Percentiles rank a stretch among this genome's conserved stretches.
phyloP scores from a whole-genome alignment of 2,113 vertebrate species.

The Leptodactylus fuscus region DNA sequence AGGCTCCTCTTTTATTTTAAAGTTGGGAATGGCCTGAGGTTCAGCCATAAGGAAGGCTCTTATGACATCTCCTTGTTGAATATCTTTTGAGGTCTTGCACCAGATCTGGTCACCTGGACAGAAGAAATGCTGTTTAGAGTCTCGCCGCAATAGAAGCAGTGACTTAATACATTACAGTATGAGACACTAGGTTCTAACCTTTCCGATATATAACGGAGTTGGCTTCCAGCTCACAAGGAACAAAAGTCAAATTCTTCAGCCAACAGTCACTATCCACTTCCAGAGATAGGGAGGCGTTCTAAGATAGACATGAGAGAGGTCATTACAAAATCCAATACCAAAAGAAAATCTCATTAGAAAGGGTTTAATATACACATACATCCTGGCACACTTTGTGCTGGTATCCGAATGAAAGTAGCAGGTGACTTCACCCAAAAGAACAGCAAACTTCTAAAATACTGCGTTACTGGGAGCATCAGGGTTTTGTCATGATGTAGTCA shows the following conservation, averaged over 20 bases:
- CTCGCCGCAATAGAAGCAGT: not conserved
- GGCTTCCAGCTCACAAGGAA: slow-evolving; percentile 71
- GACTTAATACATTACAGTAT: not conserved
- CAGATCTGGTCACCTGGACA: slow-evolving; percentile 81
- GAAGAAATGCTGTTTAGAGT: not conserved
- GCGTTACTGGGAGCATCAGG: not conserved
- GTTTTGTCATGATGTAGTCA: not conserved
- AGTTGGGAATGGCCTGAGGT: slow-evolving; percentile 65
- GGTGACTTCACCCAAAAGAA: not conserved
- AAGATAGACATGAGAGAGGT: not conserved
- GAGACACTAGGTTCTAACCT: slow-evolving; percentile 72
- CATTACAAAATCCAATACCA: not conserved
- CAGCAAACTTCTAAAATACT: not conserved
- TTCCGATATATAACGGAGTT: slow-evolving; percentile 85
- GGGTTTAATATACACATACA: too few relatives aligned
- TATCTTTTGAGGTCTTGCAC: slow-evolving; percentile 81
- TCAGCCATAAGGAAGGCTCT: slow-evolving; percentile 72
- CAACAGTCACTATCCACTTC: slow-evolving; percentile 86
- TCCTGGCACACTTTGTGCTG: too few relatives aligned
- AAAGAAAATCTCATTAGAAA: not conserved
- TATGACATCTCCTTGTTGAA: slow-evolving; percentile 73
- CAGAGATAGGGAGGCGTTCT: slow-evolving; percentile 71
- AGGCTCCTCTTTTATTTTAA: slow-evolving; percentile 71
- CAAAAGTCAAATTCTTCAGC: slow-evolving; percentile 79
- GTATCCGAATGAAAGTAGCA: too few relatives aligned